phyloP scores from a whole-genome alignment of 2,888 invertebrate genomes.

The Acleris laterana region DNA sequence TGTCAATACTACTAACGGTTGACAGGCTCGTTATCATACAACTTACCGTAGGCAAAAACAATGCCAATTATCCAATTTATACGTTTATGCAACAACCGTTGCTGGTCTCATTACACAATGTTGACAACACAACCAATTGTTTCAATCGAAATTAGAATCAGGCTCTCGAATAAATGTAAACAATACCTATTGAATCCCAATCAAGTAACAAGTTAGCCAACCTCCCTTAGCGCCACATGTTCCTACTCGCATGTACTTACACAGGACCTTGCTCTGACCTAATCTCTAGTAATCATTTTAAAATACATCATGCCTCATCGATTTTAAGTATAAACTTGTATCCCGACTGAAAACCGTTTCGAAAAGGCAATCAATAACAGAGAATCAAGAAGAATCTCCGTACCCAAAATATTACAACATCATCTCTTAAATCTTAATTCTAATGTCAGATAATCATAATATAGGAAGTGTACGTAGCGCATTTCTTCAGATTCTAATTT shows the following conservation, averaged over 20 bases:
- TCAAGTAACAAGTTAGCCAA: conserved; percentile 33
- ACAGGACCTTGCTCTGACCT: conserved; percentile 8
- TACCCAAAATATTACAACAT: not conserved
- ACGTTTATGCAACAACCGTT: conserved; percentile 53
- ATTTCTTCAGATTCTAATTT: conserved; percentile 19
- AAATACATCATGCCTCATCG: conserved; percentile 37
- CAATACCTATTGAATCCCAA: conserved; percentile 32
- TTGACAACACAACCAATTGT: conserved; percentile 56
- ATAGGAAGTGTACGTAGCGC: not conserved
- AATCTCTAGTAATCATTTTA: conserved; percentile 19
- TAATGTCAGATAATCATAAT: not conserved
- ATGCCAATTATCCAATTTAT: conserved; percentile 71
- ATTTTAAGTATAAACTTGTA: conserved; percentile 7
- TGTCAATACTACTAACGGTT: conserved; percentile 71
- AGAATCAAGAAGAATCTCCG: conserved; percentile 23
- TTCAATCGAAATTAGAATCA: conserved; percentile 39
- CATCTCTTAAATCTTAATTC: not conserved
- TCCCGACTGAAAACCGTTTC: conserved; percentile 12
- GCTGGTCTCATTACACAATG: conserved; percentile 62
- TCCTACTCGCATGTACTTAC: conserved; percentile 32
- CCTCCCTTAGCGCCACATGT: conserved; percentile 32
- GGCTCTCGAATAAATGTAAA: conserved; percentile 33
- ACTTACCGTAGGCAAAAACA: conserved; percentile 77
- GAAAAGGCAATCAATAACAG: conserved; percentile 30
- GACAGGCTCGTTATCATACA: conserved; percentile 66